phyloP scores from a whole-genome alignment of 2,888 invertebrate species.

The Allolobophora icterica region DNA sequence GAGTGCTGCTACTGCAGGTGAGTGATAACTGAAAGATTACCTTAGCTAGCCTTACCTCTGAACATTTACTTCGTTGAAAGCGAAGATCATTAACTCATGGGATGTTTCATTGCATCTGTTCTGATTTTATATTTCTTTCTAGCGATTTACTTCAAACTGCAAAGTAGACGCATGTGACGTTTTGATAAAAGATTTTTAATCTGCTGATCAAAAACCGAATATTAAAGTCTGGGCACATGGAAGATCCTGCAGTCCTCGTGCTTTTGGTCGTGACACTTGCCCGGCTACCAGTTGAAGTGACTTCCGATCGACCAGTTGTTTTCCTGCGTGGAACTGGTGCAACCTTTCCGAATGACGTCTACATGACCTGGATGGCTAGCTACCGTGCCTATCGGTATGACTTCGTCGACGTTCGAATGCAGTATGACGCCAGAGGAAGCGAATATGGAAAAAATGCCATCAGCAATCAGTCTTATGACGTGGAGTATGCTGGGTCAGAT shows the following conservation, averaged over 20 bases:
- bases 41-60: too few species aligned
- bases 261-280: neutral
- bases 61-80: too few species aligned
- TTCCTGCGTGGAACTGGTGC: conserved; percentile 41
- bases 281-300: neutral
- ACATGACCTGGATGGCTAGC: conserved; percentile 40
- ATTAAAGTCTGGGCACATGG: neutral
- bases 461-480: neutral
- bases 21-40: too few species aligned
- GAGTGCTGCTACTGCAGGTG: too few species aligned
- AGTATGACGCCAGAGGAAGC: conserved; percentile 30
- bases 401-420: conserved; percentile 22
- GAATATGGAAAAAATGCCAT: conserved; percentile 20
- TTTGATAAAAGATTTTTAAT: neutral
- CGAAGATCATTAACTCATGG: too few species aligned
- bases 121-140: neutral
- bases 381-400: conserved; percentile 25
- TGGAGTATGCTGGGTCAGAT: neutral
- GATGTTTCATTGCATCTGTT: too few species aligned
- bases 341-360: conserved; percentile 41
- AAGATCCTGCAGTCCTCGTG: neutral
- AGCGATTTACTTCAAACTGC: neutral
- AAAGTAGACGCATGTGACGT: neutral
- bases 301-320: neutral
- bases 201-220: neutral